Evolutionary conservation across 53 echinoderm and acorn worm genomes (phyloP), one percentile per base, ranked within the genome.

Genomic region (Temnopleurus reevesii): DNA sequence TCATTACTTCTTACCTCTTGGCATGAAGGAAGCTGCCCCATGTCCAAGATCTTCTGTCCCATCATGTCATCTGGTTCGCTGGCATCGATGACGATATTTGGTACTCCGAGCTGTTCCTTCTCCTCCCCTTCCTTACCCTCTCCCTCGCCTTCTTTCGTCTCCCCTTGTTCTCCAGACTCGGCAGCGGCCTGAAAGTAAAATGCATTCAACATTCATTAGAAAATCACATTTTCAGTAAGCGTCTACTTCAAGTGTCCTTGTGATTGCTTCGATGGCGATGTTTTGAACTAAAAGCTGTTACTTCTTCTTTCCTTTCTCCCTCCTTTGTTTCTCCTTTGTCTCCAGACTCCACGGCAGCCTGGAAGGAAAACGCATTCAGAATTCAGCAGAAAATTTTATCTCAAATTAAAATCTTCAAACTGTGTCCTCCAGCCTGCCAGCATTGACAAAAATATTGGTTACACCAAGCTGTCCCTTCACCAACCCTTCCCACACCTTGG

Each of bases 181-280:
- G 95, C 97, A 12, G 90, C 90, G 55, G 96, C 96, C 94, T 96
- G 81, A 66, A 7, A 18, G 21, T n/a, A n/a, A n/a, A n/a, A n/a
- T n/a, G n/a, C n/a, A n/a, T n/a, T n/a, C n/a, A n/a, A n/a, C n/a
- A n/a, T n/a, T n/a, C n/a, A n/a, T n/a, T n/a, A n/a, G n/a, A n/a
- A n/a, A n/a, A n/a, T n/a, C n/a, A n/a, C n/a, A n/a, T n/a, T n/a
- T n/a, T n/a, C n/a, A n/a, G n/a, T n/a, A n/a, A n/a, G n/a, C n/a
- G n/a, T n/a, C n/a, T n/a, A n/a, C n/a, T n/a, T n/a, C n/a, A n/a
- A n/a, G n/a, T n/a, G n/a, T n/a, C n/a, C n/a, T n/a, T n/a, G n/a
- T n/a, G n/a, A n/a, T n/a, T n/a, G 96, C 99, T 91, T 98, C 99
- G 92, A 98, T 94, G 24, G 96, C 43, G 66, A 98, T 93, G 92